phyloP scores from a whole-genome alignment of 30 jellyfish, hydroid and myxozoan species.

The Nemopilema nomurai region DNA sequence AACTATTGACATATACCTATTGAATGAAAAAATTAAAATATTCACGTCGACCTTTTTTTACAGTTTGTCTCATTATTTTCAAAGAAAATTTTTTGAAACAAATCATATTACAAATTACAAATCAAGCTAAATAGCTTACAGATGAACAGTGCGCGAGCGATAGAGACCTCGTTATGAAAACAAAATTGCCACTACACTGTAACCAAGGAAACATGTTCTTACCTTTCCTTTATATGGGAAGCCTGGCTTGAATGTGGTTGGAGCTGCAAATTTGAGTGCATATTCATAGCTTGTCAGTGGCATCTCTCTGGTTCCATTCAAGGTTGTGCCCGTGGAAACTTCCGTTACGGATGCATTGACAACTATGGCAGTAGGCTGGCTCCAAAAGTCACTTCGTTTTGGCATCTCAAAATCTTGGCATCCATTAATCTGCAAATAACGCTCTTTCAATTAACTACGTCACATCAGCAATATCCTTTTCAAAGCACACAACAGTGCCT shows the following conservation, averaged over 20 bases:
- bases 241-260: constrained; percentile 75
- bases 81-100: too few relatives aligned
- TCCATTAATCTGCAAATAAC: constrained; percentile 68
- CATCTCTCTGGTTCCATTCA: constrained; percentile 40
- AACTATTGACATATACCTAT: too few relatives aligned
- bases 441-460: neutral
- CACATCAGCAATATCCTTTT: neutral
- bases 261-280: constrained; percentile 27
- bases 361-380: neutral
- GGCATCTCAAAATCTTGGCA: constrained; percentile 55
- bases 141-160: too few relatives aligned
- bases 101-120: too few relatives aligned
- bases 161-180: too few relatives aligned
- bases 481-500: neutral
- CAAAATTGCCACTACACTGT: neutral
- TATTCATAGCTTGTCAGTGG: constrained; percentile 11
- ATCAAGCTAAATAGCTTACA: too few relatives aligned
- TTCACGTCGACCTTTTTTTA: too few relatives aligned
- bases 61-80: too few relatives aligned
- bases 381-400: too few relatives aligned
- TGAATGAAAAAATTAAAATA: too few relatives aligned
- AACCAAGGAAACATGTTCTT: neutral
- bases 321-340: constrained; percentile 59
- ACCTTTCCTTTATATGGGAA: constrained; percentile 69
- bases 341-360: constrained; percentile 72